A percentile compares a stretch with the other conserved stretches of the same genome.
Conservation (phyloP, 2,113 vertebrate genomes). For the Tringa solitaria region DNA sequence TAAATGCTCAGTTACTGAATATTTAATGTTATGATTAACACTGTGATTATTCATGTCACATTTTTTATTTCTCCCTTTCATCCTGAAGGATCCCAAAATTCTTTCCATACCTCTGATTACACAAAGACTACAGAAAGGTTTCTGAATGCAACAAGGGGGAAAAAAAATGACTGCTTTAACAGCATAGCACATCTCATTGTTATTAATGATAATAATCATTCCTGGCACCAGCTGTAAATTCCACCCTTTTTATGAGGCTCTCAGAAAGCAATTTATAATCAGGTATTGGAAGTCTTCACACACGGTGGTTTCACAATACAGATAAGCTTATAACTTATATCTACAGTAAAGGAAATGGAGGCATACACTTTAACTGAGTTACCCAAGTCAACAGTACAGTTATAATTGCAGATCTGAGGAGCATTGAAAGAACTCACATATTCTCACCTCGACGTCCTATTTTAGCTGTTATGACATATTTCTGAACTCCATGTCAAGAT, state of each 20-base stretch:
- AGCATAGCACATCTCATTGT: background rate
- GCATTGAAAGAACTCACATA: background rate
- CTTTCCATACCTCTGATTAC: background rate
- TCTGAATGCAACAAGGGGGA: background rate
- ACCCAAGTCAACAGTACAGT: background rate
- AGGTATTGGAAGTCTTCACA: background rate
- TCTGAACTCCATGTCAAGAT: constrained; percentile 18
- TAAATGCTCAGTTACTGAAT: background rate
- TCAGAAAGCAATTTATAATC: constrained; percentile 39
- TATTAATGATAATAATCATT: constrained; percentile 34
- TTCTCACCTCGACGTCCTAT: background rate
- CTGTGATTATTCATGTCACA: background rate
- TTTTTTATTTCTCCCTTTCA: constrained; percentile 10
- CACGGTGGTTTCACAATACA: background rate
- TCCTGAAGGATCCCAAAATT: background rate
- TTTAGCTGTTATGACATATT: background rate
- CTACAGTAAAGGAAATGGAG: background rate
- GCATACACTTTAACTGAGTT: background rate
- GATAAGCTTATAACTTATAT: background rate
- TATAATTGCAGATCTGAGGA: background rate
- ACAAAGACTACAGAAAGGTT: background rate
- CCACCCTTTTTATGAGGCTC: background rate
- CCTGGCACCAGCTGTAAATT: background rate
- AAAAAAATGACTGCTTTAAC: background rate
- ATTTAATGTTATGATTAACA: constrained; percentile 10